These are phyloP conservation scores for Dolichotis patagonum DNA, from an alignment of 2,113 vertebrate species.

Conservation along the genomic window DNA sequence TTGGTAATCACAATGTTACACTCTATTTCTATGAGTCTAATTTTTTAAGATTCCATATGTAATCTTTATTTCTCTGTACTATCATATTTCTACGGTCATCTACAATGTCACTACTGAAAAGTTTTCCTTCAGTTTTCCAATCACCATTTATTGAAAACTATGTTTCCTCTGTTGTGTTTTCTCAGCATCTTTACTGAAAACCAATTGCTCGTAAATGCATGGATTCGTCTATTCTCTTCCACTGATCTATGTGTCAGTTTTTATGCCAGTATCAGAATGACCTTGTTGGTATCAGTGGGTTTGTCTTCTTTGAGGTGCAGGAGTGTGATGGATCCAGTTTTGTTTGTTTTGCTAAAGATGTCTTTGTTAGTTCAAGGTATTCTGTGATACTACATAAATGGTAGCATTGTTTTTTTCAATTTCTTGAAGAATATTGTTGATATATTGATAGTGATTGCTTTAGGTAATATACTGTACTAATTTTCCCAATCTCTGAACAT, in stretches of 20 bases:
- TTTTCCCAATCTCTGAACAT: neutral
- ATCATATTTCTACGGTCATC: neutral
- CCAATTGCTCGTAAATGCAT: too few relatives aligned
- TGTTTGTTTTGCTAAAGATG: neutral
- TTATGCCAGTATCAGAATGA: neutral
- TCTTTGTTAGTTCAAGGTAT: neutral
- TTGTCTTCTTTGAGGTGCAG: neutral
- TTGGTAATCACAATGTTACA: too few relatives aligned
- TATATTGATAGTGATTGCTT: neutral
- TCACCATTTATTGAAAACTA: neutral
- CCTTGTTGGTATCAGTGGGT: neutral
- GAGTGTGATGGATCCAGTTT: neutral
- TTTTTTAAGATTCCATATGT: neutral
- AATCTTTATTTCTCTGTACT: neutral
- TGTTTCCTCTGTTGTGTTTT: neutral
- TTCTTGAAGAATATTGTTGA: neutral
- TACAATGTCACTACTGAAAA: neutral
- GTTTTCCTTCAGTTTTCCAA: too few relatives aligned
- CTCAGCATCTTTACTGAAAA: neutral
- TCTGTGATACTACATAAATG: neutral
- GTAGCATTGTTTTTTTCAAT: neutral
- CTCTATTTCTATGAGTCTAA: neutral
- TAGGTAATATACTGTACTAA: neutral
- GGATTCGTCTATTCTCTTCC: neutral
- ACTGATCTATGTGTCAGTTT: neutral